These are phyloP conservation scores for Styela clava DNA, from an alignment of 23 tunicate genomes.

Conservation along the genomic window DNA sequence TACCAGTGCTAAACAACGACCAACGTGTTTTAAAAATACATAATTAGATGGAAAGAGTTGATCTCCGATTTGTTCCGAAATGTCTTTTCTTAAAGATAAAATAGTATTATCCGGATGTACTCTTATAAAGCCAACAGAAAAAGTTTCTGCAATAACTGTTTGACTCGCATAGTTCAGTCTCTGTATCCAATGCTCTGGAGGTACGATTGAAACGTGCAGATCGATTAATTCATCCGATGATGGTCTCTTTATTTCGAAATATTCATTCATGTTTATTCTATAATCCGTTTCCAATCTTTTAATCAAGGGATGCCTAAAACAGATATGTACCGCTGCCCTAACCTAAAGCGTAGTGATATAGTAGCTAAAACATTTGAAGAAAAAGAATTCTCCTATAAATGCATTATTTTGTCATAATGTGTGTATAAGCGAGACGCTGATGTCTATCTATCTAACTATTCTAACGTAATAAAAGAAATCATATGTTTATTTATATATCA, in stretches of 20 bases:
- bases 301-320: no score
- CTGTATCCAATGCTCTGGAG: constrained; percentile 76
- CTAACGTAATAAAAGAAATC: no score
- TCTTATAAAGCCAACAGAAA: constrained; percentile 78
- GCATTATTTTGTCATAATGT: no score
- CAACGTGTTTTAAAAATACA: constrained; percentile 82
- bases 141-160: constrained; percentile 58
- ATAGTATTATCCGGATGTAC: constrained; percentile 65
- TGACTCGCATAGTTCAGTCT: constrained; percentile 70
- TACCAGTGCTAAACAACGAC: constrained; percentile 78
- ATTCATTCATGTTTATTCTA: background rate
- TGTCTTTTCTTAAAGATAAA: constrained; percentile 39
- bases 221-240: constrained; percentile 45
- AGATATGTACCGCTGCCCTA: no score
- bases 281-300: no score
- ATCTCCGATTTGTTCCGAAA: constrained; percentile 57
- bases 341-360: no score
- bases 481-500: no score
- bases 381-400: no score
- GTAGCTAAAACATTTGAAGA: no score
- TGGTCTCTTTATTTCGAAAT: background rate
- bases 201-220: constrained; percentile 74
- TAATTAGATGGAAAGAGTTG: constrained; percentile 58
- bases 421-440: no score
- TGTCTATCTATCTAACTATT: no score